A percentile compares a stretch with the other conserved stretches of the same genome.
phyloP scores from a whole-genome alignment of 2,113 vertebrate species.

The Gorsachius goisagi region DNA sequence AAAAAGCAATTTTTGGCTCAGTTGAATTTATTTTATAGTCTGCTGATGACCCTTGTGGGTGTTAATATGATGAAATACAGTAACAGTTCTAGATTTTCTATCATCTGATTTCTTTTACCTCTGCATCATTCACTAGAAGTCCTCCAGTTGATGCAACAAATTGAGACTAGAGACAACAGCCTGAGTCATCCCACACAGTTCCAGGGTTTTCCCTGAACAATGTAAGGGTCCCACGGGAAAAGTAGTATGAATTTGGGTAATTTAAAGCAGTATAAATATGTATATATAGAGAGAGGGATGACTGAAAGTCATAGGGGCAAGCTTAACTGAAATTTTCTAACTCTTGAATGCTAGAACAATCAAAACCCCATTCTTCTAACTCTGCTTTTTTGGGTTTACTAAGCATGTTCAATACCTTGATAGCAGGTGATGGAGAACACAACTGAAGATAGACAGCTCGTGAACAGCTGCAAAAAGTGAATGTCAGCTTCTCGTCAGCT shows the following conservation, averaged over 20 bases:
- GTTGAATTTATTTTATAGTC: background rate
- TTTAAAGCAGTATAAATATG: background rate
- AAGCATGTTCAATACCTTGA: background rate
- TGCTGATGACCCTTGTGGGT: background rate
- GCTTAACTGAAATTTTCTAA: background rate
- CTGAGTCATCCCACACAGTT: background rate
- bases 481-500: background rate
- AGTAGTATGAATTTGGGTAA: background rate
- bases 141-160: background rate
- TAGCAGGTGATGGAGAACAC: background rate
- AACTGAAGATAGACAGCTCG: background rate
- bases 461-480: background rate
- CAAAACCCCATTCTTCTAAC: background rate
- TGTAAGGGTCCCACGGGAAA: background rate
- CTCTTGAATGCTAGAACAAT: background rate
- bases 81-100: background rate
- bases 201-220: background rate
- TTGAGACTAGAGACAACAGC: background rate
- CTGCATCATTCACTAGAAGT: background rate
- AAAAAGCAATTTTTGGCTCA: background rate
- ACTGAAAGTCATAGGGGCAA: background rate
- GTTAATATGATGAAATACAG: background rate
- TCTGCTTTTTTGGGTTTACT: background rate
- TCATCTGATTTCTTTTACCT: background rate
- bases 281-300: background rate